Conservation (phyloP, 23 tunicate species). For the Diplosoma virens region DNA sequence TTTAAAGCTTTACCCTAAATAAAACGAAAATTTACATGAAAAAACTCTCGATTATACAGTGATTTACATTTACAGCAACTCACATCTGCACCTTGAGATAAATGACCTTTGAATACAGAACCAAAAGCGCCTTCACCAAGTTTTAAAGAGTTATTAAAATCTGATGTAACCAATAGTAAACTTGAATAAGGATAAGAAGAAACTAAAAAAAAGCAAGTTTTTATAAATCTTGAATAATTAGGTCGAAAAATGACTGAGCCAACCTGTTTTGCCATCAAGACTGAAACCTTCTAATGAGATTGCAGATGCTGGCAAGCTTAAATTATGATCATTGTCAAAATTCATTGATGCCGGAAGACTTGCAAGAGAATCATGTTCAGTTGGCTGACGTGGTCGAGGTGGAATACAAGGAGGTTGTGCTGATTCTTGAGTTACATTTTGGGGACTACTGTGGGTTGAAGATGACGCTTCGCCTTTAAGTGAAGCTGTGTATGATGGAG, state of each 20-base stretch:
- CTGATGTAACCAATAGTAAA: slow-evolving; percentile 51
- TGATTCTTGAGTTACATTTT: neutral
- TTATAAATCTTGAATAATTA: neutral
- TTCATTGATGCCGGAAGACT: neutral
- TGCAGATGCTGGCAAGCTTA: neutral
- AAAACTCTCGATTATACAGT: neutral
- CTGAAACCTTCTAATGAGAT: slow-evolving; percentile 45
- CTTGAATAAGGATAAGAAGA: slow-evolving; percentile 67
- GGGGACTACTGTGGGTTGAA: neutral
- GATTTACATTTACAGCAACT: neutral
- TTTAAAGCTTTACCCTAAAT: slow-evolving; percentile 20
- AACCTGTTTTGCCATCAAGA: slow-evolving; percentile 35
- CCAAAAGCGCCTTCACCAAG: slow-evolving; percentile 97
- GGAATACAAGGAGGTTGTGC: neutral
- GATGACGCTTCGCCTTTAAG: neutral
- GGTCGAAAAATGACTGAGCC: neutral
- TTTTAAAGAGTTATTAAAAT: slow-evolving; percentile 73
- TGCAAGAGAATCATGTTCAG: slow-evolving; percentile 71
- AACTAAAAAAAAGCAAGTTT: slow-evolving; percentile 14
- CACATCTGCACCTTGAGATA: slow-evolving; percentile 11
- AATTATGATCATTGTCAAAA: neutral
- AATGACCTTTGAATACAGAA: slow-evolving; percentile 80
- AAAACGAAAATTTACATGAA: neutral
- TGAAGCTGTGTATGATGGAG: slow-evolving; percentile 12
- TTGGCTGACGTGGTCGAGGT: slow-evolving; percentile 28